Evolutionary conservation across 2,113 vertebrate species (phyloP), one percentile per base, ranked within the genome.

Genomic region (Sylvilagus bachmani): DNA sequence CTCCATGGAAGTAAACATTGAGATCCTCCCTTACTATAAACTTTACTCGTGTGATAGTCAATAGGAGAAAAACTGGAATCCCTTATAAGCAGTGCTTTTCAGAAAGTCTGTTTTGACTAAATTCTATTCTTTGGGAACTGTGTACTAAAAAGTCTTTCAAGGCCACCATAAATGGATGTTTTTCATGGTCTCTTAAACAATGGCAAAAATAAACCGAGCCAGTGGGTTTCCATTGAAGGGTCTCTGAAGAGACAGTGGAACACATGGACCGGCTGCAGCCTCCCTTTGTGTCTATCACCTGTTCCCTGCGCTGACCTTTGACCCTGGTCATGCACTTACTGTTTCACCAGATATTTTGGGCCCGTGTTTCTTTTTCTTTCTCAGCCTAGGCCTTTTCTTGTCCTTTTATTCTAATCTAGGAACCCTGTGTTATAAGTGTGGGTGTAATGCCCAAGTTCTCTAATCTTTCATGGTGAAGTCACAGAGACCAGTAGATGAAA

Each of bases 1-100:
- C 73, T 70, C 8, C 55, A 1, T 1, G 1, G 62, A 85, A 79
- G 94, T 96, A 94, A 97, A 97, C 90, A 93, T 33, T 95, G 66
- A 83, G 84, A 86, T 88, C 79, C 96, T 92, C 62, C 95, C 77
- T 91, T 81, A 92, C 79, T 94, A 51, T 95, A 97, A 94, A 95
- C 87, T 95, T 38, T 86, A 84, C 89, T 87, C 86, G 29, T 84
- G 81, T 75, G 79, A 86, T 51, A 94, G 91, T 25, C 70, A 51
- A 8, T 79, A 12, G 36, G 51, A 93, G 25, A 89, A 96, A 82
- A 94, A 92, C 1, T 0, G 21, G 10, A 22, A 17, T 97, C 89
- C 97, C 14, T 2, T 21, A 16, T 87, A 86, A 80, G 67, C 86
- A 95, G 4, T 69, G 94, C 82, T 77, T 95, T 94, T 77, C 79